Conservation (phyloP, 2,888 invertebrate genomes). For the Drosophila rellima region DNA sequence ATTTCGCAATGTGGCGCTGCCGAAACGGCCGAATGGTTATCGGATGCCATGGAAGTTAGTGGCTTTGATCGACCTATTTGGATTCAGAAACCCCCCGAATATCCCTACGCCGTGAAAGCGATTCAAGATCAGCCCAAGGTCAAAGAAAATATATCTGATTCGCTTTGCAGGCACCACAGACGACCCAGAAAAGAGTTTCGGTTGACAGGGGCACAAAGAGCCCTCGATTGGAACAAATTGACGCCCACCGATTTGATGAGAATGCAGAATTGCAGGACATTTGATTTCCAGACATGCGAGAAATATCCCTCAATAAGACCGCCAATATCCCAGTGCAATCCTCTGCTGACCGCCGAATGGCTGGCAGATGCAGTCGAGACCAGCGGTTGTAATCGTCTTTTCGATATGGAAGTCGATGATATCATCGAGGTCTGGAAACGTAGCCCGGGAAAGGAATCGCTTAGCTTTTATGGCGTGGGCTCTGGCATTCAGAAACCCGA, state of each 20-base stretch:
- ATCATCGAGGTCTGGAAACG: slow-evolving; percentile 53
- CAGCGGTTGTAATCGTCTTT: slow-evolving; percentile 15
- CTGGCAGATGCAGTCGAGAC: slow-evolving; percentile 23
- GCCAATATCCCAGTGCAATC: slow-evolving; percentile 41
- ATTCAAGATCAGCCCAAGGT: neutral
- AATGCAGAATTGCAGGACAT: slow-evolving; percentile 45
- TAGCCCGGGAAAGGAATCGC: slow-evolving; percentile 32
- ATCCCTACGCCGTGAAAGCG: neutral
- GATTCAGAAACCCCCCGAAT: neutral
- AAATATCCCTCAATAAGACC: slow-evolving; percentile 52
- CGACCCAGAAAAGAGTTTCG: neutral
- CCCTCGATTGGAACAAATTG: slow-evolving; percentile 8
- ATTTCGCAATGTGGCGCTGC: slow-evolving; percentile 11
- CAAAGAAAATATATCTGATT: neutral
- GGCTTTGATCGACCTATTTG: slow-evolving; percentile 14
- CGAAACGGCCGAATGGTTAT: slow-evolving; percentile 9
- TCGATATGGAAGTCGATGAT: slow-evolving; percentile 47
- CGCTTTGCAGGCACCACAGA: neutral
- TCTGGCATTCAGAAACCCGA: slow-evolving; percentile 14
- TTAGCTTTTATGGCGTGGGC: slow-evolving; percentile 57
- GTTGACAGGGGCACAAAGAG: neutral
- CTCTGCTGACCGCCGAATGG: slow-evolving; percentile 20
- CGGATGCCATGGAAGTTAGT: slow-evolving; percentile 6
- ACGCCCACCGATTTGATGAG: slow-evolving; percentile 47
- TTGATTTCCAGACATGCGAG: slow-evolving; percentile 31